A percentile compares a stretch with the other conserved stretches of the same genome.
Evolutionary conservation across 2,888 invertebrate species (phyloP).

Genomic region (Acleris literana): DNA sequence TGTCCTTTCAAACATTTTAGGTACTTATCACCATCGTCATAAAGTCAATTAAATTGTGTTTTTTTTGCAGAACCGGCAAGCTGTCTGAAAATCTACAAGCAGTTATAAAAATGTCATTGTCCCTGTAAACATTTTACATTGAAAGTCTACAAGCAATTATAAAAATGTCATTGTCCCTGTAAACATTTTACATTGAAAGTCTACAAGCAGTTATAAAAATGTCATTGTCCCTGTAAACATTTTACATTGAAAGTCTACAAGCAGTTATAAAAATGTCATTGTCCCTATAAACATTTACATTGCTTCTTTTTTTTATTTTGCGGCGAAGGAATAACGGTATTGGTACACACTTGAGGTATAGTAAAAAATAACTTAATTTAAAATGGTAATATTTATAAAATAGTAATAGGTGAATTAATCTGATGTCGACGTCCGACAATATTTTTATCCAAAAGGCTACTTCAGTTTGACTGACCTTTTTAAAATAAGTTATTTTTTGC

Average conservation of each 20-base stretch:
- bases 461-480: too few relatives aligned
- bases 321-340: not conserved
- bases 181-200: constrained; percentile 39
- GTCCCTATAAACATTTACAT: constrained; percentile 11
- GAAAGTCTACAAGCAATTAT: constrained; percentile 48
- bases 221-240: constrained; percentile 18
- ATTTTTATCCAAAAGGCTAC: too few relatives aligned
- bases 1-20: too few relatives aligned
- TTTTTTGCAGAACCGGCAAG: constrained; percentile 56
- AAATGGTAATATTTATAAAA: too few relatives aligned
- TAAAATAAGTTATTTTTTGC: too few relatives aligned
- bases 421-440: too few relatives aligned
- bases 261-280: constrained; percentile 41
- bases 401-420: too few relatives aligned
- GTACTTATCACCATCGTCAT: too few relatives aligned
- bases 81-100: constrained; percentile 50
- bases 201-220: constrained; percentile 45
- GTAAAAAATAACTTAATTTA: too few relatives aligned
- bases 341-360: not conserved
- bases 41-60: not conserved
- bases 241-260: constrained; percentile 44
- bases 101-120: constrained; percentile 39
- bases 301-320: not conserved
- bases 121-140: constrained; percentile 9
- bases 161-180: constrained; percentile 33